Evolutionary conservation across 2,113 vertebrate genomes (phyloP).

Genomic region (Odontesthes bonariensis): DNA sequence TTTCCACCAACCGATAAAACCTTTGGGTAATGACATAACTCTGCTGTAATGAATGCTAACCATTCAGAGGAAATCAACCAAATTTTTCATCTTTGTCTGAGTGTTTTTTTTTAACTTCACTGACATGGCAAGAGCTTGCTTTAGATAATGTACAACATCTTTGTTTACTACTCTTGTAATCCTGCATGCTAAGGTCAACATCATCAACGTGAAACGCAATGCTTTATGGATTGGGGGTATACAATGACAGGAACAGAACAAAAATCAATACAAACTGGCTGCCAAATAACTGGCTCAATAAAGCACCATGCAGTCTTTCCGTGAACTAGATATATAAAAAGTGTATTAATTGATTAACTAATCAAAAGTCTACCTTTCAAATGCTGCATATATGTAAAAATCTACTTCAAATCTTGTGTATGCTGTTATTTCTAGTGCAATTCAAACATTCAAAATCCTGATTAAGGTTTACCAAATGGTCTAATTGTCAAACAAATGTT

Average conservation of each 20-base stretch:
- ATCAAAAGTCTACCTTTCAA: conserved; percentile 1
- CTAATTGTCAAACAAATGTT: too few species aligned
- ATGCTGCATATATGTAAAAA: conserved; percentile 1
- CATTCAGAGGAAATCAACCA: not conserved
- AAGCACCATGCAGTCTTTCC: not conserved
- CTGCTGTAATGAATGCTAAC: not conserved
- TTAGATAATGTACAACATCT: not conserved
- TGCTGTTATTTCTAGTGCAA: not conserved
- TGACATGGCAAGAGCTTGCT: not conserved
- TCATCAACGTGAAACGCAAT: conserved; percentile 24
- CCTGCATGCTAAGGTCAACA: conserved; percentile 19
- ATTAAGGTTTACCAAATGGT: too few species aligned
- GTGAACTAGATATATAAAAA: not conserved
- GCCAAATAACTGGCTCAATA: conserved; percentile 13
- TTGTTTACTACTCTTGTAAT: conserved; percentile 6
- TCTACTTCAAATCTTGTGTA: not conserved
- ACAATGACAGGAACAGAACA: conserved; percentile 28
- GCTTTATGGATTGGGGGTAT: conserved; percentile 20
- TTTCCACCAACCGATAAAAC: not conserved
- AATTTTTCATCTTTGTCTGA: not conserved
- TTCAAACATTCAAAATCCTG: too few species aligned
- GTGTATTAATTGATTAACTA: not conserved
- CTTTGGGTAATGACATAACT: not conserved
- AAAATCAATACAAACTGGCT: conserved; percentile 35
- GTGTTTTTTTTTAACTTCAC: not conserved